Conservation (phyloP, 1,140 invertebrate species). For the Papilio machaon region DNA sequence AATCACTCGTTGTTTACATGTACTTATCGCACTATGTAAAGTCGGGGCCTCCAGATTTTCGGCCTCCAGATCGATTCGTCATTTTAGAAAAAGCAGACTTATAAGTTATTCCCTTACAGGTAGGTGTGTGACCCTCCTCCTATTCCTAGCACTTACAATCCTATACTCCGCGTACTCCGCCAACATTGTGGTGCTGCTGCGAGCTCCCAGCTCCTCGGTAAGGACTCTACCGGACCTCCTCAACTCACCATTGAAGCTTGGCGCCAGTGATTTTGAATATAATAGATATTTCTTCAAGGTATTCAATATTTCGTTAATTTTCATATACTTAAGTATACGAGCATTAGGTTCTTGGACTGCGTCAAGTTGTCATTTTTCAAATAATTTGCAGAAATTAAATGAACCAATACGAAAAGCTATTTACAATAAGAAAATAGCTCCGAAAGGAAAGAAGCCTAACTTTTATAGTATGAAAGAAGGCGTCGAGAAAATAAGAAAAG, state of each 20-base stretch:
- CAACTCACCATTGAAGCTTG: slow-evolving; percentile 82
- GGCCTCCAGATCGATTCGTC: too few relatives aligned
- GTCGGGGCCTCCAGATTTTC: too few relatives aligned
- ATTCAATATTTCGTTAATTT: neutral
- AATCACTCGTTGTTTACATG: neutral
- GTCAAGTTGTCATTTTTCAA: too few relatives aligned
- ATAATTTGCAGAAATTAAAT: slow-evolving; percentile 79
- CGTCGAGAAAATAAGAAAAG: slow-evolving; percentile 80
- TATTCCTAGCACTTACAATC: slow-evolving; percentile 83
- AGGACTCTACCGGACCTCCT: slow-evolving; percentile 83
- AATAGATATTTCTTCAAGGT: slow-evolving; percentile 85
- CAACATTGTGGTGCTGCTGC: slow-evolving; percentile 85
- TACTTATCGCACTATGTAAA: too few relatives aligned
- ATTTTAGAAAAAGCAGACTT: too few relatives aligned
- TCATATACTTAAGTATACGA: too few relatives aligned
- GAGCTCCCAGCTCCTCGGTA: slow-evolving; percentile 84
- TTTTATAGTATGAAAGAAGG: slow-evolving; percentile 83
- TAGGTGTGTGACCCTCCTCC: slow-evolving; percentile 84
- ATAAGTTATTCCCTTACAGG: slow-evolving; percentile 73
- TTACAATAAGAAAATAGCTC: slow-evolving; percentile 83
- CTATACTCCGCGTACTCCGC: slow-evolving; percentile 84
- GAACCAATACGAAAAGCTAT: slow-evolving; percentile 83
- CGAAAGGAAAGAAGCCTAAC: slow-evolving; percentile 78
- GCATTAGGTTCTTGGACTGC: too few relatives aligned
- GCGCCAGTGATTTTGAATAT: slow-evolving; percentile 83